Base-by-base conservation (phyloP, 2,888 invertebrate genomes). In the Sesamia inferens region DNA sequence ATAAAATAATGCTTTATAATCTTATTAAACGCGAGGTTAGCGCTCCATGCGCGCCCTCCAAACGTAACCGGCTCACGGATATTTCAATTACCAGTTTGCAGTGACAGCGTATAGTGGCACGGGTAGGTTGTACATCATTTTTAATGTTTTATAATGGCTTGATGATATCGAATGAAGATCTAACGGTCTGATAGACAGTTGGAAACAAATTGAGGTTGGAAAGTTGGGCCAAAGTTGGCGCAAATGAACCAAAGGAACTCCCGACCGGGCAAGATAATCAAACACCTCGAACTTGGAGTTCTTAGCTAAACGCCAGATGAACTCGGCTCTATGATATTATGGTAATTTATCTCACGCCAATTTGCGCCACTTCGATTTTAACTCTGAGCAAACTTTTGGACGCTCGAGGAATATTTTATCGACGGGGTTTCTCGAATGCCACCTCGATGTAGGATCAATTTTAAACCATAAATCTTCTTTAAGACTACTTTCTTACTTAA, bases 1-100 rank as follows among this genome's bases (percentile, higher is more conserved):
- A 97, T 97, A 97, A 97, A 97, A 97, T 97, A 97, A 97, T 97
- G 97, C 97, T 96, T 97, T 96, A 97, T 97, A 97, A 97, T 97
- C 97, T 97, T 97, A 97, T 97, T 97, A 97, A 97, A 97, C 97
- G 97, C 97, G 97, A 97, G 97, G 97, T 97, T 97, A 97, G 96
- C 96, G 96, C 96, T 96, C 92, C 92, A 91, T 89, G 92, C 90
- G 92, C 93, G 91, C 94, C 94, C 95, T 94, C 85, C 84, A 85
- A 87, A 90, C 91, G 92, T 92, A 93, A 92, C 90, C 91, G 78
- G 88, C 90, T 87, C 84, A 84, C 82, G 89, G 88, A 90, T 90
- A 92, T 94, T 94, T 95, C 93, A 94, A 93, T 93, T 94, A 93
- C 82, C 87, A 85, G 88, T 88, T 91, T 87, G 75, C 86, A 81